Evolutionary conservation across 1,140 invertebrate species (phyloP), one percentile per base, ranked within the genome.

Genomic region (Atopsyche davidsoni): DNA sequence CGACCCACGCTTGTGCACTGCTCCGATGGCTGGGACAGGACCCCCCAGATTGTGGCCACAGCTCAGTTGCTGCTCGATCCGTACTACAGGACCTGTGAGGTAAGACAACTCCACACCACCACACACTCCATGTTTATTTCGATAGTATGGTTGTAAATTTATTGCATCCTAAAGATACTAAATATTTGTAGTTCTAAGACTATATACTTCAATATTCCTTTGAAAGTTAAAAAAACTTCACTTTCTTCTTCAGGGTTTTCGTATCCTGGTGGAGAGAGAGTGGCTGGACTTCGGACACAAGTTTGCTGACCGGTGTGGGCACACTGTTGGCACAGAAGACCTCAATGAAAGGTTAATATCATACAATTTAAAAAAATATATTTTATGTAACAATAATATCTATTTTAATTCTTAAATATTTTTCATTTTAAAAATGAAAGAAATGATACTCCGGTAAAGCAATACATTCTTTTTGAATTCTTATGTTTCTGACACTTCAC

Each of bases 251-350:
- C 64, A 94, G 86, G 94, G 92, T 46, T 97, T 96, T 69, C 86
- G 89, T 67, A 78, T 90, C 34, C 72, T 97, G 25, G 85, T 95
- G 25, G 91, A 97, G 69, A 81, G 90, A 59, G 94, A 97, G 69
- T 98, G 95, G 95, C 67, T 97, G 9, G 89, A 92, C 61, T 98
- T 94, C 74, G 95, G 95, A 0, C 95, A 98, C 71, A 97, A 97
- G 73, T 97, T 97, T 73, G 90, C 87, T 4, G 92, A 97, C 67
- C 81, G 95, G 21, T 95, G 92, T 69, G 93, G 93, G 4, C 87
- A 91, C 61, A 83, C 84, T 11, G 80, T 87, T 13, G 82, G 83
- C 16, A 79, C 77, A 2, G 89, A 92, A 51, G 92, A 97, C 64
- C 72, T 79, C 1, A 96, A 94, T 69, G 94, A 98, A 71, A 75